Evolutionary conservation across 2,113 vertebrate genomes (phyloP).

Genomic region (Gallinago paraguaiae): DNA sequence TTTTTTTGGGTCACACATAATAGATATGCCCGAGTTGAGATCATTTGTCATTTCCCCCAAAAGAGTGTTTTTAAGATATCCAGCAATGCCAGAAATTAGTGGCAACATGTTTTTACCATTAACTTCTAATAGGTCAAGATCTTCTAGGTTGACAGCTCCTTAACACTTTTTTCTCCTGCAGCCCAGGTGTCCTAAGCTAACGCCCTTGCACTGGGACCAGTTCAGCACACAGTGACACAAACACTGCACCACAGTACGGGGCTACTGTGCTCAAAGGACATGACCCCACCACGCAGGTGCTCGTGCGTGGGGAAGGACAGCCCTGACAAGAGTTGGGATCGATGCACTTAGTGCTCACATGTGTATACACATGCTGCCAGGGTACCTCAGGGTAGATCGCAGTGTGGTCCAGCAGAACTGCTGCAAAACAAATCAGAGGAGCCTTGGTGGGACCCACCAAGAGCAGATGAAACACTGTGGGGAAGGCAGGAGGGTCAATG

Average conservation of each 20-base stretch:
- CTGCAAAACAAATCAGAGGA: not conserved
- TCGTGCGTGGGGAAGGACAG: not conserved
- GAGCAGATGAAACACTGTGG: not conserved
- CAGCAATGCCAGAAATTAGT: not conserved
- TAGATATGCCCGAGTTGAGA: not conserved
- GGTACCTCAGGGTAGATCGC: not conserved
- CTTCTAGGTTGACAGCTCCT: not conserved
- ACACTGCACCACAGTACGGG: rapidly evolving
- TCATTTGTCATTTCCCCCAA: not conserved
- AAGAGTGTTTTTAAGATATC: not conserved
- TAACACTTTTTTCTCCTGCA: not conserved
- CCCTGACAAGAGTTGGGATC: not conserved
- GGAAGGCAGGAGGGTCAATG: not conserved
- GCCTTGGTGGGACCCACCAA: not conserved
- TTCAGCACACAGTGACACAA: not conserved
- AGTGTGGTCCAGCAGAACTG: not conserved
- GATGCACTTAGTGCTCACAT: not conserved
- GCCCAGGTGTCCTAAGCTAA: not conserved
- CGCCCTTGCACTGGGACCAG: not conserved
- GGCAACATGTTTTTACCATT: not conserved
- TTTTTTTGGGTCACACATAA: not conserved
- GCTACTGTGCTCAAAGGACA: not conserved
- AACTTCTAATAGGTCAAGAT: not conserved
- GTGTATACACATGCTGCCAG: not conserved
- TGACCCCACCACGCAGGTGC: not conserved